Base-by-base conservation (phyloP, 2,797 vertebrate genomes). In the Fistularia commersonii region DNA sequence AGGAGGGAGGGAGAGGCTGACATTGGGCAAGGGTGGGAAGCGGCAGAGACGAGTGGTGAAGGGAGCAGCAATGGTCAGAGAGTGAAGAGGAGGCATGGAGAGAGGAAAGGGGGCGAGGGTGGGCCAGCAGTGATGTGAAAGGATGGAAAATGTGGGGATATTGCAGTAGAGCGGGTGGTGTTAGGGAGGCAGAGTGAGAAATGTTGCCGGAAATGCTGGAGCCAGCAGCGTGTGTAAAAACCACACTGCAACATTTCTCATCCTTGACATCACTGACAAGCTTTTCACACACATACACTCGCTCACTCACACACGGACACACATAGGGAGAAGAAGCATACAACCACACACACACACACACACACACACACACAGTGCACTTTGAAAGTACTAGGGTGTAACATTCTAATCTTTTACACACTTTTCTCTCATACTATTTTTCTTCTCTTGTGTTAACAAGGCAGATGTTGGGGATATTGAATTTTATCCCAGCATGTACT, bases 161-260 rank as follows among this genome's bases (percentile, higher is more conserved):
- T 85, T 82, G 76, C 80, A 77, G 84, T 69, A 77, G 77, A 82
- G 77, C 53, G 79, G 76, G 75, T 78, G 71, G 74, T 78, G 81
- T 76, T 79, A 82, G 80, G 76, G 77, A 83, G 79, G 76, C 72
- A 66, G 72, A 76, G 80, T 82, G 84, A 81, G 82, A 86, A 83
- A 87, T 85, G 83, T 84, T 84, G 79, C 79, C 82, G 84, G 84
- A 85, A 87, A 87, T 88, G 81, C 81, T 86, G 35, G 74, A 82
- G 77, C 82, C 77, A 79, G 71, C 81, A 83, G 76, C 44, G 72
- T 81, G 82, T 85, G 79, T 84, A 79, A 80, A 83, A 84, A 76
- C 42, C 71, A 81, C 79, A 80, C 66, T 76, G 77, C 74, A 81
- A 83, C 76, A 86, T 86, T 86, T 84, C 80, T 87, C 83, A 86